Evolutionary conservation across 2,888 invertebrate species (phyloP).

Genomic region (Uloborus plumipes): DNA sequence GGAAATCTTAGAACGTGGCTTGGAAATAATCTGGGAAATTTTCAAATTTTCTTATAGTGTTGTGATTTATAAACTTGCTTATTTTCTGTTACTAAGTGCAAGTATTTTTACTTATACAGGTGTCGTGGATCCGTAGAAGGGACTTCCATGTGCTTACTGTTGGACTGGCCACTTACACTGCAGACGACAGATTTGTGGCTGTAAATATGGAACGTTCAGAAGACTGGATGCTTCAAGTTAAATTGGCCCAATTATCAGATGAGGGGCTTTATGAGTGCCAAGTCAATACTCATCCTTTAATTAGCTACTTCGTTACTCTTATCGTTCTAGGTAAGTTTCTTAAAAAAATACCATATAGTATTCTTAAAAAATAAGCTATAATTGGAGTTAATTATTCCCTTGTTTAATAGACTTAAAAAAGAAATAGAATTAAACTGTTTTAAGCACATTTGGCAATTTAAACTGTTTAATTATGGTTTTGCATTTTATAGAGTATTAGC

Average conservation of each 20-base stretch:
- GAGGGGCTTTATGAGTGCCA: conserved; percentile 94
- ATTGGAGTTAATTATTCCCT: too few relatives aligned
- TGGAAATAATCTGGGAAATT: too few relatives aligned
- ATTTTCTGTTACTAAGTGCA: background rate
- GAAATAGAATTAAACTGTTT: too few relatives aligned
- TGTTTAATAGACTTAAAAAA: too few relatives aligned
- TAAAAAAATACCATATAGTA: too few relatives aligned
- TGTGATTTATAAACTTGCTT: too few relatives aligned
- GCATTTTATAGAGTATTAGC: too few relatives aligned
- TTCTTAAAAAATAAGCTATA: too few relatives aligned
- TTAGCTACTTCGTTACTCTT: conserved; percentile 62
- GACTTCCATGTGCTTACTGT: conserved; percentile 89
- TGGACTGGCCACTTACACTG: conserved; percentile 88
- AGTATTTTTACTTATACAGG: conserved; percentile 72
- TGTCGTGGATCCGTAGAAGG: conserved; percentile 83
- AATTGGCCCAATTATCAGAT: conserved; percentile 73
- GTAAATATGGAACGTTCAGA: conserved; percentile 65
- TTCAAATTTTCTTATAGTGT: too few relatives aligned
- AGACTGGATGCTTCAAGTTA: conserved; percentile 92
- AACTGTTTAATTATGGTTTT: too few relatives aligned
- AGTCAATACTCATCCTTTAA: conserved; percentile 86
- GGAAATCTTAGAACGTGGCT: too few relatives aligned
- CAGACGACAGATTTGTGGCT: conserved; percentile 82
- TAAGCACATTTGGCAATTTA: too few relatives aligned
- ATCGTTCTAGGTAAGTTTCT: conserved; percentile 61